Conservation (phyloP, 2,888 invertebrate genomes). For the Xylocampa areola region DNA sequence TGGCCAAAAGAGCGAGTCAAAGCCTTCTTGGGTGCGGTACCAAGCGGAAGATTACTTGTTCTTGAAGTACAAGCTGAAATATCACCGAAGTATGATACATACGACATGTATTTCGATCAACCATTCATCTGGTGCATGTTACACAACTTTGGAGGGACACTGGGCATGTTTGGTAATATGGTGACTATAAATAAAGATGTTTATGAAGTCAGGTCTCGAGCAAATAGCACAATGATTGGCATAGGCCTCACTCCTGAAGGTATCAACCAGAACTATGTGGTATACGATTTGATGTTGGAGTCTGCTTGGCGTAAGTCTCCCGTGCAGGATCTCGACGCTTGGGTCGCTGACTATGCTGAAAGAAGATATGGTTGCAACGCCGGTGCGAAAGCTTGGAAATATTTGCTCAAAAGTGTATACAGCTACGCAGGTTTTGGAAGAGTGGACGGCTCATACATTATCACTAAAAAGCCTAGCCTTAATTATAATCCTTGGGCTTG, state of each 20-base stretch:
- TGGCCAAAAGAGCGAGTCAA: conserved; percentile 92
- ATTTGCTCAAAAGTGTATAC: conserved; percentile 92
- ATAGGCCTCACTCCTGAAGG: conserved; percentile 98
- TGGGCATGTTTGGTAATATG: conserved; percentile 97
- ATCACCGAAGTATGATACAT: conserved; percentile 93
- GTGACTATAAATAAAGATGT: conserved; percentile 92
- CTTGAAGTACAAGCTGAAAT: conserved; percentile 97
- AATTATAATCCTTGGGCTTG: conserved; percentile 92
- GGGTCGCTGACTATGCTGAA: conserved; percentile 91
- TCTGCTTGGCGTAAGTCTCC: conserved; percentile 92
- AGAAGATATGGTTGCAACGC: conserved; percentile 93
- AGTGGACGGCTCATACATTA: conserved; percentile 93
- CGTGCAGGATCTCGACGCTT: conserved; percentile 89
- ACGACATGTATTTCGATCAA: conserved; percentile 96
- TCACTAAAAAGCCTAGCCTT: conserved; percentile 92
- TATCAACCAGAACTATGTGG: conserved; percentile 97
- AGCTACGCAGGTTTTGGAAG: conserved; percentile 91
- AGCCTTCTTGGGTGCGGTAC: conserved; percentile 94
- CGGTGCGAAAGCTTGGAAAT: conserved; percentile 91
- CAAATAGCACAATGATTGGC: conserved; percentile 95
- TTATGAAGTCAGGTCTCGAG: conserved; percentile 89
- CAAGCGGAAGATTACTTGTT: conserved; percentile 94
- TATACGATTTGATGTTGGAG: conserved; percentile 97
- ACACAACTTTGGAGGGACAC: conserved; percentile 98
- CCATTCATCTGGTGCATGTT: conserved; percentile 99